Conservation (phyloP, 2,888 invertebrate genomes). For the Hydrotaea cyrtoneurina region DNA sequence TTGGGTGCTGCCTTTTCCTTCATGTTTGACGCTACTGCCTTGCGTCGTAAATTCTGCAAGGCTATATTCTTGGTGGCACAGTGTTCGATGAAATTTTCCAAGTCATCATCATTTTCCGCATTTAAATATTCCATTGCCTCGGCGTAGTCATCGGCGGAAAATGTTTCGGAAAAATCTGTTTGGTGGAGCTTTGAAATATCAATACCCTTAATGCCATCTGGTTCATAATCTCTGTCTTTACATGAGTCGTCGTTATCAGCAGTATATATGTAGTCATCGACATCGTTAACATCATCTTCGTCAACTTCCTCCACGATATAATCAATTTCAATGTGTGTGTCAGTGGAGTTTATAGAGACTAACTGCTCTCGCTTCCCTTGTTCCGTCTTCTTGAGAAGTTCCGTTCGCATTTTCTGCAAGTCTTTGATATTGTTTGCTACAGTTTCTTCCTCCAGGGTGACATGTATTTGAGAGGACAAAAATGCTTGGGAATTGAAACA, state of each 20-base stretch:
- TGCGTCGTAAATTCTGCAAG: slow-evolving; percentile 54
- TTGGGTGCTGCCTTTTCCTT: not conserved
- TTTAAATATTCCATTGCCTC: slow-evolving; percentile 51
- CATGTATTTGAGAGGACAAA: slow-evolving; percentile 64
- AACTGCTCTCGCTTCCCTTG: slow-evolving; percentile 11
- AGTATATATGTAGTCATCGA: not conserved
- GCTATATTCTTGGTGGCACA: slow-evolving; percentile 61
- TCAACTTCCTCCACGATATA: not conserved
- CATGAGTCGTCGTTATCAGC: not conserved
- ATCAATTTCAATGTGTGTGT: not conserved
- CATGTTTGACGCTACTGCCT: slow-evolving; percentile 45
- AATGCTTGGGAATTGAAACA: slow-evolving; percentile 77
- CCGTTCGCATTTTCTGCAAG: slow-evolving; percentile 50
- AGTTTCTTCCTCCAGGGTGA: slow-evolving; percentile 28
- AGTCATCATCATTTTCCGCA: slow-evolving; percentile 60
- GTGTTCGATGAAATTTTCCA: slow-evolving; percentile 59
- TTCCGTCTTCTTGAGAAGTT: slow-evolving; percentile 18
- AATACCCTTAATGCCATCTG: not conserved
- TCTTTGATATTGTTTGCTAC: slow-evolving; percentile 47
- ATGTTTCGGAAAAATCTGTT: slow-evolving; percentile 38
- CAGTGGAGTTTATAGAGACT: not conserved
- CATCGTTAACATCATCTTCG: slow-evolving; percentile 10
- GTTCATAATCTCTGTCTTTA: slow-evolving; percentile 40
- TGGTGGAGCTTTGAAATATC: slow-evolving; percentile 15
- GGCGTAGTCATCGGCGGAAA: slow-evolving; percentile 62